phyloP scores from a whole-genome alignment of 2,888 invertebrate genomes.

The Eupithecia subfuscata region DNA sequence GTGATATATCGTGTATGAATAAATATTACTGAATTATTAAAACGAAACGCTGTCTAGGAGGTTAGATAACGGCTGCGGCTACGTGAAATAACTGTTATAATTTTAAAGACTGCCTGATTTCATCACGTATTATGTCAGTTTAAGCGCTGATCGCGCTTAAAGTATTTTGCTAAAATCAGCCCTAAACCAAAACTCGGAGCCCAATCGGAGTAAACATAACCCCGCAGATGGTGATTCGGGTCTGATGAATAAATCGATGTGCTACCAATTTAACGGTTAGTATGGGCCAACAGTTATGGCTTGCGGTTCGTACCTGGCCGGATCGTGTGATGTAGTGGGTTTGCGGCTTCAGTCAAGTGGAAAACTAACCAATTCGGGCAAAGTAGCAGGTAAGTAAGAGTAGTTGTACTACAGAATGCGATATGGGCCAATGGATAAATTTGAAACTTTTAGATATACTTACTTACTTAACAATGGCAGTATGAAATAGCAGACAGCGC shows the following conservation, averaged over 20 bases:
- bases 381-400: neutral
- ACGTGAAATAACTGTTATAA: neutral
- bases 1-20: no score
- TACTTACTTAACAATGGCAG: neutral
- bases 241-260: constrained; percentile 27
- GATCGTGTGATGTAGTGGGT: neutral
- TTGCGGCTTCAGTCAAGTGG: constrained; percentile 9
- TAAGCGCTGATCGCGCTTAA: neutral
- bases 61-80: no score
- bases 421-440: neutral
- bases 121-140: neutral
- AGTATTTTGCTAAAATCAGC: neutral
- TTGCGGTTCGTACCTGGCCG: constrained; percentile 11
- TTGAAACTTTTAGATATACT: neutral
- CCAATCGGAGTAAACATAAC: constrained; percentile 2
- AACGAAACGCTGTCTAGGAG: no score
- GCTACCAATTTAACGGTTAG: constrained; percentile 18
- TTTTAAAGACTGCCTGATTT: neutral
- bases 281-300: constrained; percentile 12
- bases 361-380: neutral
- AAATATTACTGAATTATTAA: no score
- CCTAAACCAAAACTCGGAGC: neutral
- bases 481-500: neutral
- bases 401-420: neutral
- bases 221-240: constrained; percentile 15